phyloP scores from a whole-genome alignment of 2,797 vertebrate species.

The Silurus lanzhouensis region DNA sequence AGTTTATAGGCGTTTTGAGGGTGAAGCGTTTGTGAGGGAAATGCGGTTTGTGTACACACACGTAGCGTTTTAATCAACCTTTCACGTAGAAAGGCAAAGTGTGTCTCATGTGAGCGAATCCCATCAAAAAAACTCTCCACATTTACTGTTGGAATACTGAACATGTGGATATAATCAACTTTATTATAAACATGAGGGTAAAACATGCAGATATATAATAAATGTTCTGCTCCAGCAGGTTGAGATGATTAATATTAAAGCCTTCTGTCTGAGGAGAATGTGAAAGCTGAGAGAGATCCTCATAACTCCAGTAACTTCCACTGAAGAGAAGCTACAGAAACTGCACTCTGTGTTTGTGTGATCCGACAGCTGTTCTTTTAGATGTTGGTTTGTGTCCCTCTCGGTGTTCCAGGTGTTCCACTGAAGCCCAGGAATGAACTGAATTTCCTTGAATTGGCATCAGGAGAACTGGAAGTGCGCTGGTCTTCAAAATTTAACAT shows the following conservation, averaged over 20 bases:
- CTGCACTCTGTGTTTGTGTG: background rate
- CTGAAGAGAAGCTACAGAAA: too few relatives aligned
- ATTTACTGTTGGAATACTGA: too few relatives aligned
- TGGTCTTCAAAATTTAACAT: conserved; percentile 98
- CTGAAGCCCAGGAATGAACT: conserved; percentile 93
- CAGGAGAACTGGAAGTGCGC: conserved; percentile 86
- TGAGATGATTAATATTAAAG: background rate
- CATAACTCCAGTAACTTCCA: background rate
- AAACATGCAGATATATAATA: background rate
- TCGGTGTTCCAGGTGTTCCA: conserved; percentile 82
- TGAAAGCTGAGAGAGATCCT: background rate
- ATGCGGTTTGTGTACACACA: background rate
- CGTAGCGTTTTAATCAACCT: background rate
- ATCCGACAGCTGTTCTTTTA: background rate
- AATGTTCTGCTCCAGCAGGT: background rate
- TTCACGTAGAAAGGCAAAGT: background rate
- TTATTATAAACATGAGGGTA: too few relatives aligned
- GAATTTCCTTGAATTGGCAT: conserved; percentile 82
- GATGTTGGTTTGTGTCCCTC: background rate
- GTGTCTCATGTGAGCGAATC: background rate
- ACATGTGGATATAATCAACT: too few relatives aligned
- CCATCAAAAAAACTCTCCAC: background rate
- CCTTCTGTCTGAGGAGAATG: background rate
- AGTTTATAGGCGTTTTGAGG: conserved; percentile 56
- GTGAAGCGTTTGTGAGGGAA: conserved; percentile 43